Percentiles rank a stretch among this genome's conserved stretches.
Evolutionary conservation across 2,797 vertebrate species (phyloP).

Genomic region (Lemur catta): DNA sequence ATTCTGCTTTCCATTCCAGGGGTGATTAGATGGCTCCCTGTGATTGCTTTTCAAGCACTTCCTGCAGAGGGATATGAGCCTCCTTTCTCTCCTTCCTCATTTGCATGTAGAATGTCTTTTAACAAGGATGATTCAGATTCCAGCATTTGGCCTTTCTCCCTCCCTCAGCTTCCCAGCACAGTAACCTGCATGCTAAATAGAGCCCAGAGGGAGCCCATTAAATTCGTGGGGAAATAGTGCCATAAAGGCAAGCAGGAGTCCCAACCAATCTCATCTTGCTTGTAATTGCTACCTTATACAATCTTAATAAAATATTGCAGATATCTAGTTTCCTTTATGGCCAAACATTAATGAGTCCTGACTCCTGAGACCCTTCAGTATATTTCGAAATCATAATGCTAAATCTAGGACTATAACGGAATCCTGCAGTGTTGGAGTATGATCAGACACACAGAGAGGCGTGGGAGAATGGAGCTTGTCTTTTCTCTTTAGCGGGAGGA

Average conservation of each 20-base stretch:
- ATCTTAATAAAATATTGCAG: background rate
- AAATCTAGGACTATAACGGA: background rate
- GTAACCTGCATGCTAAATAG: constrained; percentile 2
- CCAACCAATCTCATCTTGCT: background rate
- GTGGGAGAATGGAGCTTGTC: background rate
- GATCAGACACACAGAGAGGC: background rate
- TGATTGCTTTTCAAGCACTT: background rate
- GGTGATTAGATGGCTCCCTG: background rate
- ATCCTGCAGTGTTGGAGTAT: background rate
- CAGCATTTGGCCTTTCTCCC: background rate
- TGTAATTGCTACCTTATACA: constrained; percentile 38
- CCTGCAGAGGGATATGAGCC: background rate
- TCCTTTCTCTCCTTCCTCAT: background rate
- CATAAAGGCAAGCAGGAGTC: background rate
- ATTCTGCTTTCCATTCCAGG: background rate
- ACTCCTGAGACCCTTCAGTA: constrained; percentile 8
- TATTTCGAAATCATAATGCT: background rate
- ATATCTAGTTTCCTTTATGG: constrained; percentile 37
- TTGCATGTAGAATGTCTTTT: background rate
- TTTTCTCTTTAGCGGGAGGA: background rate
- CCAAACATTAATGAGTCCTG: background rate
- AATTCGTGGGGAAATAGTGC: background rate
- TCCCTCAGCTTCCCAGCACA: background rate
- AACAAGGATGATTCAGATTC: constrained; percentile 1
- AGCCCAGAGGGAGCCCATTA: background rate